phyloP scores from a whole-genome alignment of 2,888 invertebrate genomes.

The Pseudococcus jackbeardsleyi region DNA sequence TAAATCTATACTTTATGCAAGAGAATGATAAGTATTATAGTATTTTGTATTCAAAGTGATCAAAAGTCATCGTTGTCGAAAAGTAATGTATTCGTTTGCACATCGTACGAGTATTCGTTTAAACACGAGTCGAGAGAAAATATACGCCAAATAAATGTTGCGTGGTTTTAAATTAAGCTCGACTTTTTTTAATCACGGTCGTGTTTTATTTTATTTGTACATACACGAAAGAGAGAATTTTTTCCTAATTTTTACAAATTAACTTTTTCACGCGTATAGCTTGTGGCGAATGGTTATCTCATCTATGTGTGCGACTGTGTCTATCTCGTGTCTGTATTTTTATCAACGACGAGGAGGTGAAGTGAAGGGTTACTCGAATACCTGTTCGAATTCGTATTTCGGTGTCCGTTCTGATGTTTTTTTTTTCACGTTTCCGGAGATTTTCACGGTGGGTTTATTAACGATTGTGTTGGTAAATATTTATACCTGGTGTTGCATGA shows the following conservation, averaged over 20 bases:
- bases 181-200: not conserved
- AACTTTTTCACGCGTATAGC: conserved; percentile 7
- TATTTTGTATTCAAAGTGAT: not conserved
- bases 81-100: not conserved
- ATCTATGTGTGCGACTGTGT: not conserved
- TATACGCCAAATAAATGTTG: not conserved
- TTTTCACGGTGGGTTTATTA: not conserved
- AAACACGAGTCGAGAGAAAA: too few relatives aligned
- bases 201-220: conserved; percentile 7
- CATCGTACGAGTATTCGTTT: too few relatives aligned
- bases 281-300: not conserved
- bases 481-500: not conserved
- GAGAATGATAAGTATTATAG: not conserved
- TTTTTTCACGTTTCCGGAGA: conserved; percentile 12
- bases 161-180: not conserved
- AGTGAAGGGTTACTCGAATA: not conserved
- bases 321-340: not conserved
- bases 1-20: not conserved
- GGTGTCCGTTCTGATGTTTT: not conserved
- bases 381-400: not conserved
- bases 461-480: not conserved
- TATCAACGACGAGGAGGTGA: not conserved
- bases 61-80: not conserved
- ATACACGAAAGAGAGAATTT: not conserved
- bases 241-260: not conserved